phyloP scores from a whole-genome alignment of 2,888 invertebrate genomes.

The Temnothorax unifasciatus region DNA sequence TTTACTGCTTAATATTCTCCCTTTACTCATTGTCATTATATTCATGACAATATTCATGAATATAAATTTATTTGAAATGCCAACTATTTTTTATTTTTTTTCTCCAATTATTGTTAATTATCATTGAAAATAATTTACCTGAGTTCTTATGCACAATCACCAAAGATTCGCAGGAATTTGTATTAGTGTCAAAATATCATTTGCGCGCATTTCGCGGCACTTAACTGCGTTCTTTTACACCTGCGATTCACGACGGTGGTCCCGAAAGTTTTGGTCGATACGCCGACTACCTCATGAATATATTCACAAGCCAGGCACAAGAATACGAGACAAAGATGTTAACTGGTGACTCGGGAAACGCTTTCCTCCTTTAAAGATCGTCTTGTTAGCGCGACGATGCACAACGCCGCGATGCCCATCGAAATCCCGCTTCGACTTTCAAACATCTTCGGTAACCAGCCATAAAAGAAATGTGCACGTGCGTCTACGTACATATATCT shows the following conservation, averaged over 20 bases:
- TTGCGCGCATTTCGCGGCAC: not conserved
- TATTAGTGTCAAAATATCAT: not conserved
- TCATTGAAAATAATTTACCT: not conserved
- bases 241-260: slow-evolving; percentile 57
- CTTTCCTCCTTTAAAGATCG: slow-evolving; percentile 82
- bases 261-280: slow-evolving; percentile 78
- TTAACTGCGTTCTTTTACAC: slow-evolving; percentile 42
- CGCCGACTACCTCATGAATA: slow-evolving; percentile 82
- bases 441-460: slow-evolving; percentile 75
- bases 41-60: not conserved
- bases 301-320: slow-evolving; percentile 82
- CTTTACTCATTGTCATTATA: not conserved
- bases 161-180: slow-evolving; percentile 2
- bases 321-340: slow-evolving; percentile 84
- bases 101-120: not conserved
- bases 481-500: slow-evolving; percentile 13
- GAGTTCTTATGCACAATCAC: not conserved
- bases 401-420: slow-evolving; percentile 70
- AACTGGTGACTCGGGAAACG: slow-evolving; percentile 83
- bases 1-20: not conserved
- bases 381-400: slow-evolving; percentile 80
- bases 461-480: slow-evolving; percentile 73
- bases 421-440: slow-evolving; percentile 77
- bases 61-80: not conserved
- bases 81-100: not conserved